Percentiles rank a stretch among this genome's conserved stretches.
These are phyloP conservation scores for Carcinoscorpius rotundicauda DNA, from an alignment of 1,140 invertebrate species.

Conservation along the genomic window DNA sequence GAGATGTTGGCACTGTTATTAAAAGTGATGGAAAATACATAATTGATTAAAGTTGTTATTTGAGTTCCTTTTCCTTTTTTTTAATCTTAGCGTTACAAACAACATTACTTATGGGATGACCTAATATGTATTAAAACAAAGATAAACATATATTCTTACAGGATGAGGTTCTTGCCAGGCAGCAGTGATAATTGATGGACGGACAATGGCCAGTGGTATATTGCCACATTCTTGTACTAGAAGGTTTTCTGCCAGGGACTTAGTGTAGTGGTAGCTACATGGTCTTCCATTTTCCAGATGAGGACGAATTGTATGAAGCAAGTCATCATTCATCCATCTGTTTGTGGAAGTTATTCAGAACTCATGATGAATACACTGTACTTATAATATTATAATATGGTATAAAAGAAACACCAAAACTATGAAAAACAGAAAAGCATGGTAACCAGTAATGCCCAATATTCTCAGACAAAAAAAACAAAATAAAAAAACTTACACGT, in stretches of 20 bases:
- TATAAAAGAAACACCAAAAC: background rate
- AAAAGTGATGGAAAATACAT: no score
- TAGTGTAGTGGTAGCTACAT: slow-evolving; percentile 40
- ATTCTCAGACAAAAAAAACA: no score
- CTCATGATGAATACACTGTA: no score
- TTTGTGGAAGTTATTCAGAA: background rate
- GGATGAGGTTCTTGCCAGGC: slow-evolving; percentile 42
- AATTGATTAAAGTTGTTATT: no score
- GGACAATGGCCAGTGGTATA: slow-evolving; percentile 40
- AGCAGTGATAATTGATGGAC: slow-evolving; percentile 45
- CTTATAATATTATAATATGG: no score
- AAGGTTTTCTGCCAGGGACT: slow-evolving; percentile 36
- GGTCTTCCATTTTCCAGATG: slow-evolving; percentile 26
- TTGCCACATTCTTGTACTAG: slow-evolving; percentile 30
- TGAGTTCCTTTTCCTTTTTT: no score
- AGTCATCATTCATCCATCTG: slow-evolving; percentile 38
- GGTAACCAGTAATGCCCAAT: background rate
- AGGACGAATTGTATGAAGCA: slow-evolving; percentile 32
- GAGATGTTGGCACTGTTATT: no score
- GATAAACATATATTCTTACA: slow-evolving; percentile 15
- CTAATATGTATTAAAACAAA: background rate
- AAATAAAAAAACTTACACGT: no score
- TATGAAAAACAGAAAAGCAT: background rate
- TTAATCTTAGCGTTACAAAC: no score
- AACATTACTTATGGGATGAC: no score